A percentile compares a stretch with the other conserved stretches of the same genome.
Evolutionary conservation across 92 coral and sea anemone genomes (phyloP).

Genomic region (Zoanthus solanderi): DNA sequence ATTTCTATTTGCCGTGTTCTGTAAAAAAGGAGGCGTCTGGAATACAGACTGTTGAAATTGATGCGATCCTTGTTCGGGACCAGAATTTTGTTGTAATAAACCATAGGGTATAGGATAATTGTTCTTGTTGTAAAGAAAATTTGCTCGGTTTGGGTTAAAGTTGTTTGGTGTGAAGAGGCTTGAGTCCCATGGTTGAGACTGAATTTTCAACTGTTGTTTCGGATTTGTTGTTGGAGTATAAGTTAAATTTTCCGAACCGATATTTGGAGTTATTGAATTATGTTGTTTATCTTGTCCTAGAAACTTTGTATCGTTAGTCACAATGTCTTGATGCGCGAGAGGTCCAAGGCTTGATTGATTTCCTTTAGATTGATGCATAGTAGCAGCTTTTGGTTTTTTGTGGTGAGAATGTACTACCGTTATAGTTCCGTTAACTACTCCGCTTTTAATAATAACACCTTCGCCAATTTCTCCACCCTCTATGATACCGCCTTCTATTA

Average conservation of each 20-base stretch:
- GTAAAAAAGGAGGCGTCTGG: not conserved
- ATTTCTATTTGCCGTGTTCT: conserved; percentile 12
- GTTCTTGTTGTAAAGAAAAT: not conserved
- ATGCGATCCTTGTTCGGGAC: not conserved
- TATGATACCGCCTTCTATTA: conserved; percentile 91
- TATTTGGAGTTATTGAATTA: not conserved
- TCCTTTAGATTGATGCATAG: not conserved
- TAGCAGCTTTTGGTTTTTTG: conserved; percentile 25
- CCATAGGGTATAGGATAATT: not conserved
- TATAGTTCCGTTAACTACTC: conserved; percentile 89
- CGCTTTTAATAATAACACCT: conserved; percentile 88
- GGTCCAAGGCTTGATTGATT: not conserved
- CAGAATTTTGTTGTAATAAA: not conserved
- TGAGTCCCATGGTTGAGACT: not conserved
- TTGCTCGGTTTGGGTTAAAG: not conserved
- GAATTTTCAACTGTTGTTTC: not conserved
- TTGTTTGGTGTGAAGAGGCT: not conserved
- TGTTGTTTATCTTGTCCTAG: not conserved
- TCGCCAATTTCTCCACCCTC: conserved; percentile 99
- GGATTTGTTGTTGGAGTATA: not conserved
- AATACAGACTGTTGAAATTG: not conserved
- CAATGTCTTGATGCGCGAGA: not conserved
- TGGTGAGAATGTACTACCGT: conserved; percentile 42
- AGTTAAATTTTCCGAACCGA: not conserved
- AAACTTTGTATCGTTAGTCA: too few species aligned